Evolutionary conservation across 35 echinoderm and acorn worm species (phyloP), one percentile per base, ranked within the genome.

Genomic region (Holothuria glaberrima): DNA sequence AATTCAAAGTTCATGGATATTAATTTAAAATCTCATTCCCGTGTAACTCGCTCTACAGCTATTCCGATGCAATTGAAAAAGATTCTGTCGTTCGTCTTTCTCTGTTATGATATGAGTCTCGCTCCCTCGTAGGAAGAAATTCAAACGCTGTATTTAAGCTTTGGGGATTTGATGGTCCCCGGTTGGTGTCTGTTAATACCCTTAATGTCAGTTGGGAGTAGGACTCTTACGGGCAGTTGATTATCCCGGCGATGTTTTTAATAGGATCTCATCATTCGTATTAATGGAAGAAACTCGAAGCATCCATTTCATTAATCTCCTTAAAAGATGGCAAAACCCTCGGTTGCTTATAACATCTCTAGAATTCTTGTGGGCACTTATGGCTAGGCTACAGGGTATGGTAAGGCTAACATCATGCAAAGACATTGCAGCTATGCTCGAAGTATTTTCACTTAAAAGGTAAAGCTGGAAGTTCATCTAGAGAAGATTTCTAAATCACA

Each of bases 231-330:
- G 33, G 21, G 21, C 30, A 75, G 12, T 38, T 75, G 71, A 75
- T 75, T 75, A 75, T 72, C 71, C 9, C 4, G 71, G 71, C 71
- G 71, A 75, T 75, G 71, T 75, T 75, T 75, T 75, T 75, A 75
- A 75, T 75, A 38, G 71, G 71, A 75, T 75, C 71, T 38, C 71
- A 38, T 75, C 71, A 38, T 36, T 75, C 71, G 71, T 75, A 75
- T 75, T 75, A 75, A 75, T 75, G 71, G 71, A 75, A 33, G 71
- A 38, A 75, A 75, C 71, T 75, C 38, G 33, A 38, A 75, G 71
- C 71, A 75, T 75, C 36, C 33, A 75, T 75, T 75, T 75, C 71
- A 36, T 75, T 75, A 75, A 75, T 75, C 71, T 75, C 30, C 32
- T 17, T 30, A 5, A 72, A 72, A 38, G 71, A 75, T 75, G 30